Evolutionary conservation across 1,140 invertebrate genomes (phyloP).

Genomic region (Plutomurus gul): DNA sequence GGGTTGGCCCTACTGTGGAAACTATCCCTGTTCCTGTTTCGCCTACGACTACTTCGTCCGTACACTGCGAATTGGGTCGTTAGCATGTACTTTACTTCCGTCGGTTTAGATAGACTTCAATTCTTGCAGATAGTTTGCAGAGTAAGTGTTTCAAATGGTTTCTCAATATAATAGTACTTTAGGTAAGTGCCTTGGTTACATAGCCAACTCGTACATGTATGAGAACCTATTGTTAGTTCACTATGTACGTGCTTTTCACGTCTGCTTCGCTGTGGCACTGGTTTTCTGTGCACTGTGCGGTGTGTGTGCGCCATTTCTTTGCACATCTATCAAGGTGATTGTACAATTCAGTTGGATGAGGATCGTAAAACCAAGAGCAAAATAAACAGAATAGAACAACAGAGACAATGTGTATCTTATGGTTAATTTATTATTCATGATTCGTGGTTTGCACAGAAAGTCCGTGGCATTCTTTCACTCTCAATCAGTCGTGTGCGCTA

Average conservation of each 20-base stretch:
- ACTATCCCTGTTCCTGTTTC: too few relatives aligned
- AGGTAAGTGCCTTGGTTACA: slow-evolving; percentile 15
- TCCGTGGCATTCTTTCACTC: neutral
- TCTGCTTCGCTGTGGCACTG: neutral
- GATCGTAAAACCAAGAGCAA: slow-evolving; percentile 23
- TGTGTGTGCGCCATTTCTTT: neutral
- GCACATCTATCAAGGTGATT: neutral
- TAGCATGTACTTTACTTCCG: neutral
- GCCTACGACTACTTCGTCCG: too few relatives aligned
- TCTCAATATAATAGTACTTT: slow-evolving; percentile 12
- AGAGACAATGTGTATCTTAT: slow-evolving; percentile 25
- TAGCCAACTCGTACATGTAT: neutral
- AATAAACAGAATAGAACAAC: slow-evolving; percentile 1
- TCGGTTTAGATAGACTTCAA: slow-evolving; percentile 31
- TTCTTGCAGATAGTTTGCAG: slow-evolving; percentile 23
- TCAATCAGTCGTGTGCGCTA: too few relatives aligned
- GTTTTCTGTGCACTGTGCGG: neutral
- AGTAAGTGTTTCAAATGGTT: slow-evolving; percentile 17
- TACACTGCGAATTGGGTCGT: too few relatives aligned
- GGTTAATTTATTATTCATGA: slow-evolving; percentile 42
- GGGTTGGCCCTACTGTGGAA: neutral
- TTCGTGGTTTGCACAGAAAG: neutral
- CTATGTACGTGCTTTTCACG: neutral
- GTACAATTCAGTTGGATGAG: neutral
- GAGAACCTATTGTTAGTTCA: neutral